A percentile compares a stretch with the other conserved stretches of the same genome.
Evolutionary conservation across 2,888 invertebrate species (phyloP).

Genomic region (Apotomis turbidana): DNA sequence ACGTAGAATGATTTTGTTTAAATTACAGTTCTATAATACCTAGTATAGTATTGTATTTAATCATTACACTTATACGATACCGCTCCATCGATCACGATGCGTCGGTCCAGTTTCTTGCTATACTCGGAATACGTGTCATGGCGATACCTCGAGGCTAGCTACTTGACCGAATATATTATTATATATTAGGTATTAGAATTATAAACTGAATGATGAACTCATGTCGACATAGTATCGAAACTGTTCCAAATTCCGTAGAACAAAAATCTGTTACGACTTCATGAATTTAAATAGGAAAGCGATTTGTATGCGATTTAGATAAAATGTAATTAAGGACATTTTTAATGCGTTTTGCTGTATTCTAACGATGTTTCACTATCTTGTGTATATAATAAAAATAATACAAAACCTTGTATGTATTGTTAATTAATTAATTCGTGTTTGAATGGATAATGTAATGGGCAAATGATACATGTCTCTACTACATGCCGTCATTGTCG

Average conservation of each 20-base stretch:
- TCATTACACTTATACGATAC: conserved; percentile 10
- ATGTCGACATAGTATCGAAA: background rate
- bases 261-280: background rate
- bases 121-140: conserved; percentile 71
- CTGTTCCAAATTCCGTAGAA: background rate
- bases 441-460: no score
- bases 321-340: conserved; percentile 6
- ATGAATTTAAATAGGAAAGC: background rate
- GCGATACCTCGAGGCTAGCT: conserved; percentile 58
- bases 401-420: no score
- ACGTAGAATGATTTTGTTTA: no score
- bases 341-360: background rate
- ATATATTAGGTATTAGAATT: conserved; percentile 12
- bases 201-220: background rate
- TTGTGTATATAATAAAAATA: background rate
- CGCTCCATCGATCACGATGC: conserved; percentile 46
- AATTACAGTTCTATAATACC: no score
- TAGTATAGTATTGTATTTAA: background rate
- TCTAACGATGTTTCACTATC: background rate
- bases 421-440: no score
- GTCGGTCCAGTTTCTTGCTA: conserved; percentile 53
- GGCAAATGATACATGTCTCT: no score
- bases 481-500: no score
- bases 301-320: background rate
- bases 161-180: conserved; percentile 31